Conservation (phyloP, 2,888 invertebrate species). For the Amphipoea oculea region DNA sequence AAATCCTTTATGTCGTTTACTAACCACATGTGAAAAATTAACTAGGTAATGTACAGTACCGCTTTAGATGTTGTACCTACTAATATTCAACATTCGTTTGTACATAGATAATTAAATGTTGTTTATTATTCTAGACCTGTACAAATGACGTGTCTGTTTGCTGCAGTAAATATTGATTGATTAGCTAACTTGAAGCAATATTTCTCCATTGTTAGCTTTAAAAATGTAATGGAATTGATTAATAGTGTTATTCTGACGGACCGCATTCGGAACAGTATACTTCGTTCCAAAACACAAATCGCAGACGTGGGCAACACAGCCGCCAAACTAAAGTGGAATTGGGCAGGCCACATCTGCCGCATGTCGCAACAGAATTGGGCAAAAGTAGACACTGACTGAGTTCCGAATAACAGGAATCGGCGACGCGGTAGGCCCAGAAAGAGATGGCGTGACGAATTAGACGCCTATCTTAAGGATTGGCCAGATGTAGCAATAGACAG, state of each 20-base stretch:
- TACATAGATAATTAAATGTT: constrained; percentile 11
- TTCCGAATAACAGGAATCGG: too few relatives aligned
- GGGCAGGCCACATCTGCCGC: too few relatives aligned
- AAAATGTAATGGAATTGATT: constrained; percentile 5
- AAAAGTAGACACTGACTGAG: too few relatives aligned
- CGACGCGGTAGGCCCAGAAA: too few relatives aligned
- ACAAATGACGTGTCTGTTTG: constrained; percentile 1
- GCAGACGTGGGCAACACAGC: too few relatives aligned
- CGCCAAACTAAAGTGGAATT: too few relatives aligned
- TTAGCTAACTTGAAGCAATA: background rate
- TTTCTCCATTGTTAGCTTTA: background rate
- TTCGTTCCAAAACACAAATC: too few relatives aligned
- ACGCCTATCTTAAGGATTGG: too few relatives aligned
- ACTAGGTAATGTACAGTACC: constrained; percentile 11
- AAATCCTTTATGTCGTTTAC: constrained; percentile 9
- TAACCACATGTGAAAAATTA: constrained; percentile 23
- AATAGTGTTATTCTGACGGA: background rate
- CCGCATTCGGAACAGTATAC: too few relatives aligned
- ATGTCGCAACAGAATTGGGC: too few relatives aligned
- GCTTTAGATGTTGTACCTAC: constrained; percentile 42
- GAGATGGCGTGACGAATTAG: too few relatives aligned
- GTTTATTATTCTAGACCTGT: constrained; percentile 16
- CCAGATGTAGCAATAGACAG: too few relatives aligned
- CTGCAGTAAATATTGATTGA: constrained; percentile 20
- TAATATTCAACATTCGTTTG: constrained; percentile 15